These are phyloP conservation scores for Hylaeus volcanicus DNA, from an alignment of 1,140 invertebrate genomes.

Conservation along the genomic window DNA sequence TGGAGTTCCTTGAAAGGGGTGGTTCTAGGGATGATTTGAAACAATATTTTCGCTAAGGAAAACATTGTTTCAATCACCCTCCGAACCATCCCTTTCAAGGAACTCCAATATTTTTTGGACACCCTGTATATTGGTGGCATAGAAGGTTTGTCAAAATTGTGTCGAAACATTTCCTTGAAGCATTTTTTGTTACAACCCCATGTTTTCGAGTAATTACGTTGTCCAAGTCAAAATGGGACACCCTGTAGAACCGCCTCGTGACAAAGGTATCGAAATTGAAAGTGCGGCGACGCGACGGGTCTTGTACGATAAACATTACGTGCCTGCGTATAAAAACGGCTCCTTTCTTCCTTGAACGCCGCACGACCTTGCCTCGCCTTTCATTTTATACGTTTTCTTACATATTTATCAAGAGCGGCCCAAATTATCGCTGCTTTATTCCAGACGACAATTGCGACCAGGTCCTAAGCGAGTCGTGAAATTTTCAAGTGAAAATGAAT, in stretches of 20 bases:
- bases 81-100: no score
- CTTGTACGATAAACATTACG: neutral
- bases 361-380: neutral
- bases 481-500: slow-evolving; percentile 11
- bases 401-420: neutral
- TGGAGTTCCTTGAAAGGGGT: no score
- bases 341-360: neutral
- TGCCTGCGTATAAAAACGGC: neutral
- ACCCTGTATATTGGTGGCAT: no score
- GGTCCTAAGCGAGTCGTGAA: slow-evolving; percentile 1
- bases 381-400: neutral
- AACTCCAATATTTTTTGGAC: no score
- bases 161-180: no score
- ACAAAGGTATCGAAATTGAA: neutral
- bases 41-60: no score
- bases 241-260: neutral
- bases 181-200: no score
- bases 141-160: no score
- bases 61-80: no score
- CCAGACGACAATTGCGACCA: neutral
- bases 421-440: neutral
- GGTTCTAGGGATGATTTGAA: no score
- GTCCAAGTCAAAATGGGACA: no score
- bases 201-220: no score
- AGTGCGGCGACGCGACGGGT: neutral